These are phyloP conservation scores for Sebastiscus tertius DNA, from an alignment of 2,797 vertebrate species.

Conservation along the genomic window DNA sequence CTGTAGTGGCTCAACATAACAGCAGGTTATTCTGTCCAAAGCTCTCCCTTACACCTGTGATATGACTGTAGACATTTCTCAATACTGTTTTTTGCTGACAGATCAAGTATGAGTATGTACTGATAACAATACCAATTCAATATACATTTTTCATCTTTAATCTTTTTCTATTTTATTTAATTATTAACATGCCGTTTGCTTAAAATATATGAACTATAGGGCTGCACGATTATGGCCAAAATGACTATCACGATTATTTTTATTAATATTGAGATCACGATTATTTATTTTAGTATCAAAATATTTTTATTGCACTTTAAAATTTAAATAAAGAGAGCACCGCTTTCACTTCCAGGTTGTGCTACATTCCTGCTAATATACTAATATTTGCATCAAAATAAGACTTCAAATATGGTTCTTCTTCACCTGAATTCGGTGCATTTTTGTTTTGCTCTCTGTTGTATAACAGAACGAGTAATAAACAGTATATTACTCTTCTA, in stretches of 20 bases:
- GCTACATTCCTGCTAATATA: too few species aligned
- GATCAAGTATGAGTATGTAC: neutral
- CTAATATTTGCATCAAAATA: accelerated
- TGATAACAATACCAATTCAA: neutral
- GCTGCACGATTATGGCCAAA: neutral
- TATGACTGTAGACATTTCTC: neutral
- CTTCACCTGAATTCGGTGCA: too few species aligned
- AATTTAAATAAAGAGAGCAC: too few species aligned
- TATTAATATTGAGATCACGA: too few species aligned
- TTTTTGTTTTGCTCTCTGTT: too few species aligned
- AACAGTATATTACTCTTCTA: too few species aligned
- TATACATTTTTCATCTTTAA: accelerated
- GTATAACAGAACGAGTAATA: too few species aligned
- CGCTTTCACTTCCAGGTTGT: too few species aligned
- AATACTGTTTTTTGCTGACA: neutral
- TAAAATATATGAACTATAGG: neutral
- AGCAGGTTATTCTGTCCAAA: neutral
- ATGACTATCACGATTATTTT: too few species aligned
- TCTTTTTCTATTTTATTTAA: neutral
- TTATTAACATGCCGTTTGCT: neutral
- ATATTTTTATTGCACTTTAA: too few species aligned
- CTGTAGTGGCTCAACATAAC: neutral
- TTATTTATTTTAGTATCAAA: too few species aligned
- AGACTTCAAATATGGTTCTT: too few species aligned
- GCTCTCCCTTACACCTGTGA: neutral